These are phyloP conservation scores for Philaethria dido DNA, from an alignment of 2,888 invertebrate species.

Conservation along the genomic window DNA sequence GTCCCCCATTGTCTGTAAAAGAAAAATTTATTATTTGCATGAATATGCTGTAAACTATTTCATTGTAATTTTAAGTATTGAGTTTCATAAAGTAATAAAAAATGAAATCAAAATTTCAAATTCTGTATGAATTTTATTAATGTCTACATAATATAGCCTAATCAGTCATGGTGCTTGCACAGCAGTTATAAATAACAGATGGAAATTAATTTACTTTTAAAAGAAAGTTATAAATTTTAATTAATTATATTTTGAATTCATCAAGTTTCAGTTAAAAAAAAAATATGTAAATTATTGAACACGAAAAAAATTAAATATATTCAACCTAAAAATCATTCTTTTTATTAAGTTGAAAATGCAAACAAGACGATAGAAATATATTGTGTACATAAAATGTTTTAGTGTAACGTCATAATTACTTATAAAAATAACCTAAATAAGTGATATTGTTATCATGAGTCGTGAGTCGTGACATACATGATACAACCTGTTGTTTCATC, in stretches of 20 bases:
- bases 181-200: not conserved
- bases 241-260: not conserved
- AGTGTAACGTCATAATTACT: not conserved
- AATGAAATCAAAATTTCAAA: not conserved
- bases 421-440: slow-evolving; percentile 11
- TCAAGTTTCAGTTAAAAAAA: no score
- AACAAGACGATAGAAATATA: not conserved
- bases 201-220: slow-evolving; percentile 5
- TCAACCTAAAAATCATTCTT: not conserved
- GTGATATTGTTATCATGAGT: slow-evolving; percentile 26
- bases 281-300: no score
- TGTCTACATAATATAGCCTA: not conserved
- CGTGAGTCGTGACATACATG: slow-evolving; percentile 24
- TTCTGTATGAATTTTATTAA: not conserved
- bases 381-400: not conserved
- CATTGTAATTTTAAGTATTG: not conserved
- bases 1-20: slow-evolving; percentile 84
- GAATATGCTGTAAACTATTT: no score
- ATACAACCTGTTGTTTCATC: slow-evolving; percentile 31
- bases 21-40: not conserved
- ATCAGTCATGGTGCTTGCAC: slow-evolving; percentile 3
- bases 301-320: no score
- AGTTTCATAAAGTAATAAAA: no score
- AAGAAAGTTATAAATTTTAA: not conserved
- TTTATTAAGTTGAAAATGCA: not conserved